A percentile compares a stretch with the other conserved stretches of the same genome.
phyloP scores from a whole-genome alignment of 1,140 invertebrate genomes.

The Amphibalanus amphitrite region DNA sequence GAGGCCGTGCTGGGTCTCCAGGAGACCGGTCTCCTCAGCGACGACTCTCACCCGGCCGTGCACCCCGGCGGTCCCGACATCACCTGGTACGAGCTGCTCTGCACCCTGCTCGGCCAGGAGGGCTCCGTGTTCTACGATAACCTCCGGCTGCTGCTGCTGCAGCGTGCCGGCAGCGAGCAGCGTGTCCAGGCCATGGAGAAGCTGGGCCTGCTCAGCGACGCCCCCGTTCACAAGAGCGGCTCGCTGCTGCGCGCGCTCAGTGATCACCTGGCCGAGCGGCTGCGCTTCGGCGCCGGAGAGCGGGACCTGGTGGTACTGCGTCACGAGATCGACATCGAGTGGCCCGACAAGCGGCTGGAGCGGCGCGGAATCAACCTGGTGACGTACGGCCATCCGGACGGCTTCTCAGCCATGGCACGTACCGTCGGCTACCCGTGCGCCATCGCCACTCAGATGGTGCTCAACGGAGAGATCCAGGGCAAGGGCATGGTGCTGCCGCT shows the following conservation, averaged over 20 bases:
- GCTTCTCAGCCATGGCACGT: slow-evolving; percentile 92
- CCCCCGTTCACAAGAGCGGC: slow-evolving; percentile 55
- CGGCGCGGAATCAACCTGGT: slow-evolving; percentile 78
- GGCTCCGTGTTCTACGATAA: slow-evolving; percentile 85
- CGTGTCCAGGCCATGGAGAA: slow-evolving; percentile 55
- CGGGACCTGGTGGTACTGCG: slow-evolving; percentile 84
- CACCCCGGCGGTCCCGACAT: slow-evolving; percentile 90
- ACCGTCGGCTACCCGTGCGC: slow-evolving; percentile 92
- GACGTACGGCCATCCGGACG: slow-evolving; percentile 65
- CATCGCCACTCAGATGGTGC: slow-evolving; percentile 83
- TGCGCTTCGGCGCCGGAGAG: slow-evolving; percentile 65
- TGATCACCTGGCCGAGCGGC: slow-evolving; percentile 39
- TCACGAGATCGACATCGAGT: slow-evolving; percentile 79
- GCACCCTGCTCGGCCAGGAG: slow-evolving; percentile 65
- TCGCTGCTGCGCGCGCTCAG: slow-evolving; percentile 84
- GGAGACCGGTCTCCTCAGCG: slow-evolving; percentile 69
- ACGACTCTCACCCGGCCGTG: slow-evolving; percentile 63
- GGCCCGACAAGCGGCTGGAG: slow-evolving; percentile 74
- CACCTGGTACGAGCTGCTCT: slow-evolving; percentile 86
- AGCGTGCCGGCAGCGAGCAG: slow-evolving; percentile 50
- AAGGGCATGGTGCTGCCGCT: slow-evolving; percentile 82
- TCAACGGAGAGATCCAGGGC: slow-evolving; percentile 80
- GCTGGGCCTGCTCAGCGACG: slow-evolving; percentile 69
- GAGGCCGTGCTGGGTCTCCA: slow-evolving; percentile 72
- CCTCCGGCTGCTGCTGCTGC: slow-evolving; percentile 55